These are phyloP conservation scores for Anastrepha ludens DNA, from an alignment of 1,140 invertebrate species.

Conservation along the genomic window DNA sequence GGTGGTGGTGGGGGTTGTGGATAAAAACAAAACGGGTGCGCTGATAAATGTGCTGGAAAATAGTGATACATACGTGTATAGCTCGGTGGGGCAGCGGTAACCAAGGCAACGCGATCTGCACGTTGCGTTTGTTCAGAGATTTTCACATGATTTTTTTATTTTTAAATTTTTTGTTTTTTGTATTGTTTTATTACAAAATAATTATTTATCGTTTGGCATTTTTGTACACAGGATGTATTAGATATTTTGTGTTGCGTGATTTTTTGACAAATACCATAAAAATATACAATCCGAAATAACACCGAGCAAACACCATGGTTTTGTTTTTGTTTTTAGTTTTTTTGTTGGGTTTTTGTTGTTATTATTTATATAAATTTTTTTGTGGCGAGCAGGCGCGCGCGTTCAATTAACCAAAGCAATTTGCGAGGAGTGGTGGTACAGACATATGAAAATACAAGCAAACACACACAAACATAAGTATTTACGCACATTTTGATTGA, in stretches of 20 bases:
- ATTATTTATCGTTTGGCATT: not conserved
- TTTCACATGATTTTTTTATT: slow-evolving; percentile 6
- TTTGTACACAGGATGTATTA: not conserved
- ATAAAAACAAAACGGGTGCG: slow-evolving; percentile 75
- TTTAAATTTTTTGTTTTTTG: slow-evolving; percentile 21
- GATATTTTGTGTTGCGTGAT: not conserved
- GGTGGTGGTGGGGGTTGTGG: slow-evolving; percentile 74
- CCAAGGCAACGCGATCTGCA: slow-evolving; percentile 74
- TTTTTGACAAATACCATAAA: slow-evolving; percentile 2
- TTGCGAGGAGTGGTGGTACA: slow-evolving; percentile 4
- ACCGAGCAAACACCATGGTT: slow-evolving; percentile 1
- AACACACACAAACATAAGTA: slow-evolving; percentile 43
- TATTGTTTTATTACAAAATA: slow-evolving; percentile 1
- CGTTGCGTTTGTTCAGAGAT: not conserved
- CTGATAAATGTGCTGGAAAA: slow-evolving; percentile 75
- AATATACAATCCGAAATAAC: not conserved
- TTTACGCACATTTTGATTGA: slow-evolving; percentile 37
- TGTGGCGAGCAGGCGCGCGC: not conserved
- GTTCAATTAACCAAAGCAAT: slow-evolving; percentile 24
- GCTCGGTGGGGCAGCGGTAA: slow-evolving; percentile 76
- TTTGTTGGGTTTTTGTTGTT: not conserved
- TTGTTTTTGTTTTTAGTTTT: slow-evolving; percentile 16
- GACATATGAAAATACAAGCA: slow-evolving; percentile 43
- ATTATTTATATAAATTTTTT: not conserved
- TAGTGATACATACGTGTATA: slow-evolving; percentile 77